Percentiles rank a stretch among this genome's conserved stretches.
These are phyloP conservation scores for Protaetia brevitarsis DNA, from an alignment of 1,140 invertebrate genomes.

Conservation along the genomic window DNA sequence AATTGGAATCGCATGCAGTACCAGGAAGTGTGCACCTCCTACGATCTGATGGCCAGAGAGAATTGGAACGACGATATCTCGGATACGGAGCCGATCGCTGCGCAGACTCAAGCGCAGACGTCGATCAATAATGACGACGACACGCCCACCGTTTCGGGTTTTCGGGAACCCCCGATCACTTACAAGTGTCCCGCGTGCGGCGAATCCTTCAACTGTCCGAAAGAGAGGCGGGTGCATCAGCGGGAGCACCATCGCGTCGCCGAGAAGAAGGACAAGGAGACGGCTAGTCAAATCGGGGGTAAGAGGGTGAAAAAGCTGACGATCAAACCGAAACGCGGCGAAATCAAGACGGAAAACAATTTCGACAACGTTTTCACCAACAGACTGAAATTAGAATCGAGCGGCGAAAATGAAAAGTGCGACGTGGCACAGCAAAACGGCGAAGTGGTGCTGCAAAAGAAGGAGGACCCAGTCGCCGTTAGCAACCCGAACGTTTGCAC, in stretches of 20 bases:
- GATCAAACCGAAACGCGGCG: constrained; percentile 41
- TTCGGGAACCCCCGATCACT: constrained; percentile 36
- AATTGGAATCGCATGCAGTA: constrained; percentile 43
- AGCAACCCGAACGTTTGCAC: constrained; percentile 29
- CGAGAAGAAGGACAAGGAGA: background rate
- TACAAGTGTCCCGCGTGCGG: constrained; percentile 61
- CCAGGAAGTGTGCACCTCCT: constrained; percentile 56
- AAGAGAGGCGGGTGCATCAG: constrained; percentile 63
- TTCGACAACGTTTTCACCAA: constrained; percentile 47
- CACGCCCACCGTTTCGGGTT: constrained; percentile 36
- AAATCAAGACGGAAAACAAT: constrained; percentile 36
- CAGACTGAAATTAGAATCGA: constrained; percentile 35
- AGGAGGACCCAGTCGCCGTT: constrained; percentile 6
- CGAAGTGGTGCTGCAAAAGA: constrained; percentile 10
- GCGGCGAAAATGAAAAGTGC: constrained; percentile 27
- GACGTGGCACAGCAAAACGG: background rate
- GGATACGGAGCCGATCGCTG: constrained; percentile 52
- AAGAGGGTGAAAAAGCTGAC: constrained; percentile 43
- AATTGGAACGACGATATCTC: constrained; percentile 67
- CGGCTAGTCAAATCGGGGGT: constrained; percentile 28
- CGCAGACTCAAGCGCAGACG: constrained; percentile 27
- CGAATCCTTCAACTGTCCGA: constrained; percentile 60
- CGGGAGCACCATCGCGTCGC: constrained; percentile 37
- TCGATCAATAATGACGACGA: constrained; percentile 29
- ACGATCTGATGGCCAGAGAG: constrained; percentile 64